A percentile compares a stretch with the other conserved stretches of the same genome.
Evolutionary conservation across 2,888 invertebrate genomes (phyloP).

Genomic region (Aphidius colemani): DNA sequence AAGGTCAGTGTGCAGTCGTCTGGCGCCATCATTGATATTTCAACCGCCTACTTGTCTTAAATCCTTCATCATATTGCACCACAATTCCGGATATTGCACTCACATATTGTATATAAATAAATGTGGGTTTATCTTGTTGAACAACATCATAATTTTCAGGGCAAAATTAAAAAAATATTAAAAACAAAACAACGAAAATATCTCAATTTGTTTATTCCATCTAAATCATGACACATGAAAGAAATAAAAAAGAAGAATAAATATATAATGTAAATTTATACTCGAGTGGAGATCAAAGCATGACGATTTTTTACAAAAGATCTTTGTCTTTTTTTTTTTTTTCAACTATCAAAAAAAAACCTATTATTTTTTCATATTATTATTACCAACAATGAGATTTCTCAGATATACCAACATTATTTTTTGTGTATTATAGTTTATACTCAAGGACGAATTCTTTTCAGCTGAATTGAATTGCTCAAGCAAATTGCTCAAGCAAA

Average conservation of each 20-base stretch:
- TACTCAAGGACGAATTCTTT: slow-evolving; percentile 2
- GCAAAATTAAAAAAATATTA: neutral
- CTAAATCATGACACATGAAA: too few relatives aligned
- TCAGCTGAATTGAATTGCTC: neutral
- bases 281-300: neutral
- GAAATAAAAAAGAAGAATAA: too few relatives aligned
- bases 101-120: slow-evolving; percentile 19
- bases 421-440: neutral
- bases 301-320: neutral
- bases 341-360: too few relatives aligned
- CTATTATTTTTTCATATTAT: too few relatives aligned
- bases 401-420: neutral
- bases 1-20: neutral
- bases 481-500: too few relatives aligned
- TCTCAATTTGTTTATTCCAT: too few relatives aligned
- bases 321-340: neutral
- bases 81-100: slow-evolving; percentile 19
- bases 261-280: neutral
- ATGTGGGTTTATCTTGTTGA: slow-evolving; percentile 21
- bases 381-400: neutral
- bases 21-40: slow-evolving; percentile 29
- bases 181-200: neutral
- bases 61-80: neutral
- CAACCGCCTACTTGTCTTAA: slow-evolving; percentile 21
- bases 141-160: neutral